Base-by-base conservation (phyloP, 1,140 invertebrate genomes). In the Camponotus floridanus region DNA sequence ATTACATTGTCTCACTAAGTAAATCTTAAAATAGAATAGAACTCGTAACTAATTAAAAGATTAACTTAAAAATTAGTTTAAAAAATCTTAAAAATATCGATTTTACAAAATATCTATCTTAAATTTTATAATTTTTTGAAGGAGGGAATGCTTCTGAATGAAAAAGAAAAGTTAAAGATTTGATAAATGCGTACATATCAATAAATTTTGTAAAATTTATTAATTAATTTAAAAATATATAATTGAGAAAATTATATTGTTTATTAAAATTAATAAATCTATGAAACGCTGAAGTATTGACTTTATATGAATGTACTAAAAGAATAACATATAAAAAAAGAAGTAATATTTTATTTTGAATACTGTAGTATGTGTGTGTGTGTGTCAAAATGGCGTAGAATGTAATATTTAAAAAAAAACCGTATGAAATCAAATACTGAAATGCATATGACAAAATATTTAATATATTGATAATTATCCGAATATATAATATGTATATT, bases 361-460 rank as follows among this genome's bases (percentile, higher is more conserved):
- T 45, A n/a, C 26, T 26, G 26, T 26, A 26, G 26, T 26, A 1
- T 26, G 26, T 26, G 26, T 26, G 26, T 26, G 26, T 26, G 26
- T 26, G 26, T 26, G 39, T 73, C 13, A 74, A 74, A 11, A 42
- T 5, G 48, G 65, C 31, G 26, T 83, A 83, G 42, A 83, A 42
- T 74, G 68, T 57, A 62, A 48, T 73, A 48, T 70, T 70, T 80
- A 48, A 48, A 73, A 73, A 73, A 6, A 61, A 81, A 59, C 1
- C 31, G 55, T 83, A 83, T 71, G 9, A 73, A 59, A 81, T 74
- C 26, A 62, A 81, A 74, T 83, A 83, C 0, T 26, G 26, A 26
- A 45, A 83, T 73, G 79, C 79, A 83, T 26, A 26, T 61, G n/a
- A 83, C 18, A 48, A 83, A 74, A 61, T 26, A 21, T 13, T 83